A percentile compares a stretch with the other conserved stretches of the same genome.
Conservation (phyloP, 2,888 invertebrate species). For the Tineola bisselliella region DNA sequence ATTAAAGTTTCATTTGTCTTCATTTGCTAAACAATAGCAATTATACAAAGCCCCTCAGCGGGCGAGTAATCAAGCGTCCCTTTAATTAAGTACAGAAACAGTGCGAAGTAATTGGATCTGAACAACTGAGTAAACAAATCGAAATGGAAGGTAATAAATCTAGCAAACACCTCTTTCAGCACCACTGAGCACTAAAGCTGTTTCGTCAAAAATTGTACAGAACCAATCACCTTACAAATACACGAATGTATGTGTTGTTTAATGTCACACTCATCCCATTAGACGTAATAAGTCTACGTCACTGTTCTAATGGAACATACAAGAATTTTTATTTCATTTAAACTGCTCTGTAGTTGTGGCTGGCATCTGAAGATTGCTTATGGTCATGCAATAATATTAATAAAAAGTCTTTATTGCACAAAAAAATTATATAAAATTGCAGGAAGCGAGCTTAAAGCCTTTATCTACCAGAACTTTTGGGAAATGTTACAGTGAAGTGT, state of each 20-base stretch:
- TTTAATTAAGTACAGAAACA: conserved; percentile 69
- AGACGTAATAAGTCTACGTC: no score
- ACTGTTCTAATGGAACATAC: no score
- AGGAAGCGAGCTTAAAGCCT: no score
- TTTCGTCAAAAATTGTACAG: conserved; percentile 32
- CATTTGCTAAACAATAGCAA: conserved; percentile 69
- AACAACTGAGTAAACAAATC: conserved; percentile 69
- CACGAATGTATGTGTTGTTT: neutral
- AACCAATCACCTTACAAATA: conserved; percentile 17
- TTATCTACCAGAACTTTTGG: no score
- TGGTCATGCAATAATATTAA: no score
- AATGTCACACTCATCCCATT: no score
- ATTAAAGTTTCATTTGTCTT: conserved; percentile 69
- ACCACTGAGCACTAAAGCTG: conserved; percentile 38
- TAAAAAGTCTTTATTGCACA: no score
- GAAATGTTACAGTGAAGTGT: no score
- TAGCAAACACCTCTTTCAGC: conserved; percentile 61
- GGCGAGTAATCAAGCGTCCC: conserved; percentile 68
- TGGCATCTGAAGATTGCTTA: no score
- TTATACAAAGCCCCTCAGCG: conserved; percentile 67
- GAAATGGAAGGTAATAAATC: conserved; percentile 66
- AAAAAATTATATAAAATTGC: no score
- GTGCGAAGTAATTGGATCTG: conserved; percentile 69
- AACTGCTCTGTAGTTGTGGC: no score
- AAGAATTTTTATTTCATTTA: no score